Evolutionary conservation across 2,113 vertebrate genomes (phyloP).

Genomic region (cat (Felis catus)): DNA sequence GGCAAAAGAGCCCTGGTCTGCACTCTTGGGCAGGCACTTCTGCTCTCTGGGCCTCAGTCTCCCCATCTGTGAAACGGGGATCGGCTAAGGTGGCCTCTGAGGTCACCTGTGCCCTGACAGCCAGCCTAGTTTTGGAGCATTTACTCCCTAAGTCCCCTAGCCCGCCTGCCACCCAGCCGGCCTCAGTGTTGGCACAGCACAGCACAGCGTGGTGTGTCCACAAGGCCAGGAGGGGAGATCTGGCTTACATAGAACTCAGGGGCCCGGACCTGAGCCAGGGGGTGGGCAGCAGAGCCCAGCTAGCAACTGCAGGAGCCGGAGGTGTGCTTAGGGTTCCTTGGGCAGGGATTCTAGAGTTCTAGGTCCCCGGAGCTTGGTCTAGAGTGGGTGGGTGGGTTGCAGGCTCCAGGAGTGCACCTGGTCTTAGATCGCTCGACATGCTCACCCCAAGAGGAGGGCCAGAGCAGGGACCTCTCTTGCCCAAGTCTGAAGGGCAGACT

Average conservation of each 20-base stretch:
- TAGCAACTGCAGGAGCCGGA: neutral
- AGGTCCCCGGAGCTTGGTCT: neutral
- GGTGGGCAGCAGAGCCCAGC: neutral
- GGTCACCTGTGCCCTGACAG: neutral
- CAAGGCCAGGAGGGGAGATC: neutral
- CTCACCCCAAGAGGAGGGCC: neutral
- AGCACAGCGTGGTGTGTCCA: neutral
- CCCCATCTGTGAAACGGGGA: neutral
- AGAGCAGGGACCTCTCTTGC: neutral
- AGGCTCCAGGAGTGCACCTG: neutral
- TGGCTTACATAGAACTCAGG: neutral
- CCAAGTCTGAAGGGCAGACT: neutral
- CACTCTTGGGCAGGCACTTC: fast-evolving
- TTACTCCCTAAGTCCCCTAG: neutral
- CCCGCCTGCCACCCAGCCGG: neutral
- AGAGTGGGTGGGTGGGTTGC: neutral
- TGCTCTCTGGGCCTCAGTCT: neutral
- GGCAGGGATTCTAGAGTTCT: neutral
- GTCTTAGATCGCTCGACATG: neutral
- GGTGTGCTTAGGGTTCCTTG: neutral
- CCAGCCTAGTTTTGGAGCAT: neutral
- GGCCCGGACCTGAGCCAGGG: neutral
- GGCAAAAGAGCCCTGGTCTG: neutral
- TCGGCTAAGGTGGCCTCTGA: neutral
- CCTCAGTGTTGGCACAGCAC: neutral